Conservation (phyloP, 30 jellyfish, hydroid and myxozoan species). For the Chrysaora quinquecirrha region DNA sequence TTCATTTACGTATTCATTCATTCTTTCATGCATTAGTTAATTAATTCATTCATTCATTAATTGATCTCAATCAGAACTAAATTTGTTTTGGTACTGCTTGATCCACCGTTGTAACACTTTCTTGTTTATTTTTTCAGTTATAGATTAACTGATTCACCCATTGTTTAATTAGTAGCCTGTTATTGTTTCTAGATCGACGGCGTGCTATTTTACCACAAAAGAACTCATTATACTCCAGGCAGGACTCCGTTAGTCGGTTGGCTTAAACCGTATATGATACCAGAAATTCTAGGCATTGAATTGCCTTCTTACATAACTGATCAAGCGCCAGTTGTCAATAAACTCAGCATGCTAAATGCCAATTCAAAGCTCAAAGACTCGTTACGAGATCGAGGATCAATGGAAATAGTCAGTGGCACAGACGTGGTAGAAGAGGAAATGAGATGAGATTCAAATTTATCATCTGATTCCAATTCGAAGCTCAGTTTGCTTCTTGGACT, state of each 20-base stretch:
- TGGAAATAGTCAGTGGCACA: not conserved
- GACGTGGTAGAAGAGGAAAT: not conserved
- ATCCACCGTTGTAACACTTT: too few species aligned
- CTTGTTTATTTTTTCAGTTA: too few species aligned
- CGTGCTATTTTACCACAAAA: constrained; percentile 86
- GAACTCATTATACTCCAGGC: constrained; percentile 87
- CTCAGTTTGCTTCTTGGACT: too few species aligned
- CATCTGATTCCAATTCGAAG: too few species aligned
- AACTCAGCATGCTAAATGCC: constrained; percentile 63
- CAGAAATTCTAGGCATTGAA: constrained; percentile 62
- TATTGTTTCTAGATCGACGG: constrained; percentile 92
- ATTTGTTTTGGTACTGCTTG: too few species aligned
- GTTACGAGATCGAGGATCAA: constrained; percentile 26
- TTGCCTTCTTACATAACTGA: constrained; percentile 63
- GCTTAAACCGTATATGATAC: constrained; percentile 93
- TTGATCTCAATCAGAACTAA: too few species aligned
- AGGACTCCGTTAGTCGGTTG: constrained; percentile 97
- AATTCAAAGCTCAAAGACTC: constrained; percentile 12
- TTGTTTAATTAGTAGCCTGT: too few species aligned
- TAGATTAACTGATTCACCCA: too few species aligned
- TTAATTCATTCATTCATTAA: too few species aligned
- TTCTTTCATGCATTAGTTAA: too few species aligned
- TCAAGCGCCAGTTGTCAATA: constrained; percentile 55
- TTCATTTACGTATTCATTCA: too few species aligned
- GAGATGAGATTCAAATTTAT: too few species aligned